Evolutionary conservation across 2,888 invertebrate genomes (phyloP).

Genomic region (Rhamnusium bicolor): DNA sequence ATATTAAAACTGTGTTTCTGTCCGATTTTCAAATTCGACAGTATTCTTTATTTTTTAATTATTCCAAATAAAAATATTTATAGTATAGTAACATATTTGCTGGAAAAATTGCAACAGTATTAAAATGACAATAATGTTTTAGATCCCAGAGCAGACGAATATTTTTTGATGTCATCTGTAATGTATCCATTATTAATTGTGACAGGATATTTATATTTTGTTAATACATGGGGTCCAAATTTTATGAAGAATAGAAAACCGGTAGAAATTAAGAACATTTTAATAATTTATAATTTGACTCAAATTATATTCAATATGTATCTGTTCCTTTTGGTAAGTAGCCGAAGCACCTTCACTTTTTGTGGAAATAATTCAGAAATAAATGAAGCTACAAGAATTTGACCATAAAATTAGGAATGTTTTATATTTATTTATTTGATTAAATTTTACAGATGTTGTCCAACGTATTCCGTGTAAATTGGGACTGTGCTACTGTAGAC

Average conservation of each 20-base stretch:
- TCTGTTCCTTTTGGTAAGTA: constrained; percentile 56
- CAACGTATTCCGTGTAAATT: neutral
- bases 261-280: constrained; percentile 73
- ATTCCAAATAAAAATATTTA: too few species aligned
- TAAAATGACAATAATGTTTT: constrained; percentile 26
- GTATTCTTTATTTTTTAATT: too few species aligned
- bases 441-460: neutral
- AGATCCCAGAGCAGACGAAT: constrained; percentile 76
- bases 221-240: constrained; percentile 76
- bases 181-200: constrained; percentile 70
- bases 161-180: constrained; percentile 71
- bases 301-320: constrained; percentile 72
- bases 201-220: constrained; percentile 73
- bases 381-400: too few species aligned
- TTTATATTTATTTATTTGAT: neutral
- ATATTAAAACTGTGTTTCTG: too few species aligned
- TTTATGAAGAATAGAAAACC: constrained; percentile 78
- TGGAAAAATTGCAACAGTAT: neutral
- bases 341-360: too few species aligned
- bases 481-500: neutral
- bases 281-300: constrained; percentile 77
- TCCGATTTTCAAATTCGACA: too few species aligned
- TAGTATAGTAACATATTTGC: too few species aligned
- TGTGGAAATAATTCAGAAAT: too few species aligned
- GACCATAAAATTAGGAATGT: too few species aligned